A percentile compares a stretch with the other conserved stretches of the same genome.
These are phyloP conservation scores for Labeo rohita DNA, from an alignment of 2,113 vertebrate genomes.

Conservation along the genomic window DNA sequence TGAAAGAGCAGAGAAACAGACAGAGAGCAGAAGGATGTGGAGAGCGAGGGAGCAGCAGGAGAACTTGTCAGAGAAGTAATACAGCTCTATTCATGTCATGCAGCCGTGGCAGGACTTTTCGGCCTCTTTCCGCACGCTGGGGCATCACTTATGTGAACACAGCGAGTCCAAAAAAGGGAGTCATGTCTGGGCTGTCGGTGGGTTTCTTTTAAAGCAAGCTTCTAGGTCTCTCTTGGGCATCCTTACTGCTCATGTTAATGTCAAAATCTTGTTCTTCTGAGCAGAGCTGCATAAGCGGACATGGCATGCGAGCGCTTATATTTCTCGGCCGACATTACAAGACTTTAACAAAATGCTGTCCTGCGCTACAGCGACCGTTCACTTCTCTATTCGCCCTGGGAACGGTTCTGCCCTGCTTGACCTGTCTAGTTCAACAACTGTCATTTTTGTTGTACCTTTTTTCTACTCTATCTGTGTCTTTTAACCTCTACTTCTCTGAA, in stretches of 20 bases:
- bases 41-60: constrained; percentile 47
- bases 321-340: constrained; percentile 59
- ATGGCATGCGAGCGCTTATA: constrained; percentile 64
- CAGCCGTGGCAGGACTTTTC: constrained; percentile 48
- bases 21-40: constrained; percentile 46
- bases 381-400: constrained; percentile 43
- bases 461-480: constrained; percentile 1
- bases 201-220: constrained; percentile 50
- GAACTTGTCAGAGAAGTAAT: constrained; percentile 54
- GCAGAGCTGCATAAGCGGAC: constrained; percentile 56
- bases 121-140: constrained; percentile 45
- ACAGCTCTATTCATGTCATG: constrained; percentile 58
- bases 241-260: constrained; percentile 68
- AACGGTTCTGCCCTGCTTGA: constrained; percentile 40
- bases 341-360: constrained; percentile 47
- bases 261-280: constrained; percentile 71
- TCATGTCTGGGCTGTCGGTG: constrained; percentile 34
- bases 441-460: constrained; percentile 1
- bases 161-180: constrained; percentile 20
- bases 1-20: constrained; percentile 49
- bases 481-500: constrained; percentile 25
- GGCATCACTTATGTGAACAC: constrained; percentile 56
- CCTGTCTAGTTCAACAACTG: constrained; percentile 19
- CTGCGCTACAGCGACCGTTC: constrained; percentile 56
- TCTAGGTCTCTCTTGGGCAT: constrained; percentile 36